These are phyloP conservation scores for Lasiommata megera DNA, from an alignment of 2,888 invertebrate species.

Conservation along the genomic window DNA sequence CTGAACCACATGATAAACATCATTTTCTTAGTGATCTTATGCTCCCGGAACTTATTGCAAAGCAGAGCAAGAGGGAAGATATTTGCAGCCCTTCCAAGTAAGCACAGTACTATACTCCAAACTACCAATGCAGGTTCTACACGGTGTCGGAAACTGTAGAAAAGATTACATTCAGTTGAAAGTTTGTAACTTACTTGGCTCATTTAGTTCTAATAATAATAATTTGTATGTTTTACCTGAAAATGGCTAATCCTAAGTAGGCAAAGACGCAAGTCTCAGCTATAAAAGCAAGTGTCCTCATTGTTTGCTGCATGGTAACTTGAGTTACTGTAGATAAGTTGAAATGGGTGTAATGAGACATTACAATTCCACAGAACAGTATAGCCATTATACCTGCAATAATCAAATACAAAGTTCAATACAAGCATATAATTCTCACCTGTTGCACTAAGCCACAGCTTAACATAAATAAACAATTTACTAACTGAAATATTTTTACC, in stretches of 20 bases:
- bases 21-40: slow-evolving; percentile 98
- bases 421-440: too few species aligned
- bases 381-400: slow-evolving; percentile 98
- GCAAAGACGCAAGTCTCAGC: slow-evolving; percentile 99
- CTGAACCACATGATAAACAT: slow-evolving; percentile 99
- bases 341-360: slow-evolving; percentile 99
- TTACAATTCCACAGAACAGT: slow-evolving; percentile 98
- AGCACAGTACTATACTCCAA: slow-evolving; percentile 95
- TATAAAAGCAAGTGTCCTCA: slow-evolving; percentile 97
- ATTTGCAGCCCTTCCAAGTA: slow-evolving; percentile 96
- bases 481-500: too few species aligned
- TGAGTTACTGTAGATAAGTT: slow-evolving; percentile 99
- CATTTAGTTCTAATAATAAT: background rate
- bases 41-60: slow-evolving; percentile 97
- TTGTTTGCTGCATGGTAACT: slow-evolving; percentile 99
- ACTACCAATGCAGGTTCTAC: slow-evolving; percentile 95
- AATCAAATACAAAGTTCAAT: background rate
- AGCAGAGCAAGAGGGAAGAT: slow-evolving; percentile 97
- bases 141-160: slow-evolving; percentile 92
- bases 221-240: slow-evolving; percentile 53
- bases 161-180: background rate
- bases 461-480: too few species aligned
- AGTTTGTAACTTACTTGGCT: too few species aligned
- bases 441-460: too few species aligned
- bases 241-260: slow-evolving; percentile 95